Base-by-base conservation (phyloP, 2,797 vertebrate species). In the Loriculus beryllinus region DNA sequence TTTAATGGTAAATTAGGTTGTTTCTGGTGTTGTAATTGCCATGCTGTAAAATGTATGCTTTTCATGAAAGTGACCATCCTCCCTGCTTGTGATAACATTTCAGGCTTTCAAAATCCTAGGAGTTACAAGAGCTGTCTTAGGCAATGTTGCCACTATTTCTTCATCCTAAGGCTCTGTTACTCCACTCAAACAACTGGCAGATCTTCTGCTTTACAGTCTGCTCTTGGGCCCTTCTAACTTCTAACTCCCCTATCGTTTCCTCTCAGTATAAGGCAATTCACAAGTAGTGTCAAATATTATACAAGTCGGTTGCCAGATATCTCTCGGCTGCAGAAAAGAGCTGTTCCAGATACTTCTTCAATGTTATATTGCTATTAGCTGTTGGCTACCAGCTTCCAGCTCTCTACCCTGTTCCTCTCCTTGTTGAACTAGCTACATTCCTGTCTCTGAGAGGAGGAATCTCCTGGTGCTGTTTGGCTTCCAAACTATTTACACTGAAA, bases 401-500 rank as follows among this genome's bases (percentile, higher is more conserved):
- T 76, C 47, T 92, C 71, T 75, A 15, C 39, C 56, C 14, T 23
- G 8, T 8, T 71, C 40, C 57, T 52, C 35, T 92, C 56, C 63
- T 52, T 3, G 2, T 67, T 75, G 51, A 88, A 74, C 54, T 49
- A 49, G 68, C 29, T 59, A 42, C 70, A 45, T 90, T 91, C 82
- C 70, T 16, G 1, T 52, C 76, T 92, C 82, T 0, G 33, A 88
- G 82, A 94, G 45, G 63, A 88, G 70, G 91, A 82, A 91, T 93
- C 82, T 92, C 80, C 87, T 3, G 4, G 67, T 90, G 80, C 89
- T 86, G 43, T 82, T 93, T 92, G 89, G 74, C 80, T 90, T 96
- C 93, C 64, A 86, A 87, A 74, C 67, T 84, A 76, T 96, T 95
- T 94, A 90, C 70, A 70, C 77, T 83, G 85, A 91, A 93, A 93